phyloP scores from a whole-genome alignment of 2,113 vertebrate genomes.

The Onychostruthus taczanowskii region DNA sequence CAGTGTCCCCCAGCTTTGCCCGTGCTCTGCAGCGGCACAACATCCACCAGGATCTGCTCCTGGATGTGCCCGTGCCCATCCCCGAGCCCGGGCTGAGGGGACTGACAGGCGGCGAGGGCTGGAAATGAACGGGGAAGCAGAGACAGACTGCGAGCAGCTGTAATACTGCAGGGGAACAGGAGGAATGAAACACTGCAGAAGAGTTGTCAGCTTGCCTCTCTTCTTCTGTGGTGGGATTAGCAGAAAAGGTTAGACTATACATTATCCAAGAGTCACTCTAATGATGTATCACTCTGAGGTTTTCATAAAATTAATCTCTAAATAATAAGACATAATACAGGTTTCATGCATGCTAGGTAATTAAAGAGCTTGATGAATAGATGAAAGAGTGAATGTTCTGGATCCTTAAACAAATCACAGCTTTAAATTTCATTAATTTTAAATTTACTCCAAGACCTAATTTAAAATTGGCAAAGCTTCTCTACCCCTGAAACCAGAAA shows the following conservation, averaged over 20 bases:
- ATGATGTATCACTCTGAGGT: constrained; percentile 55
- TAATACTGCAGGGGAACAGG: not conserved
- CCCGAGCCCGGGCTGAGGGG: not conserved
- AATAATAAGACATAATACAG: constrained; percentile 69
- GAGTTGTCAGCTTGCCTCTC: constrained; percentile 14
- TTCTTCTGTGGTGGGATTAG: constrained; percentile 41
- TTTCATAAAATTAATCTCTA: constrained; percentile 67
- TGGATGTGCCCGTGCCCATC: not conserved
- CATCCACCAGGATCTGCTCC: not conserved
- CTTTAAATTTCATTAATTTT: constrained; percentile 70
- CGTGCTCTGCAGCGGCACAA: fast-evolving
- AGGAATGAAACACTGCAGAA: constrained; percentile 6
- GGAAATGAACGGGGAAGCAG: not conserved
- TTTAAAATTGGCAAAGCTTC: constrained; percentile 53
- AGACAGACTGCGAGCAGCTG: constrained; percentile 24
- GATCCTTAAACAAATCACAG: constrained; percentile 64
- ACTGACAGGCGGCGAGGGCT: not conserved
- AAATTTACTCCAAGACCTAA: constrained; percentile 61
- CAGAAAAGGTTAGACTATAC: constrained; percentile 51
- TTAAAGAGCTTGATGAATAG: constrained; percentile 62
- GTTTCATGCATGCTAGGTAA: constrained; percentile 57
- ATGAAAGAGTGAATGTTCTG: constrained; percentile 62
- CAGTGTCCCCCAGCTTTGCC: not conserved
- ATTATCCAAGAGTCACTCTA: constrained; percentile 53
- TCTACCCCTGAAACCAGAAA: constrained; percentile 18